phyloP scores from a whole-genome alignment of 2,888 invertebrate genomes.

The Cosmopolites sordidus region DNA sequence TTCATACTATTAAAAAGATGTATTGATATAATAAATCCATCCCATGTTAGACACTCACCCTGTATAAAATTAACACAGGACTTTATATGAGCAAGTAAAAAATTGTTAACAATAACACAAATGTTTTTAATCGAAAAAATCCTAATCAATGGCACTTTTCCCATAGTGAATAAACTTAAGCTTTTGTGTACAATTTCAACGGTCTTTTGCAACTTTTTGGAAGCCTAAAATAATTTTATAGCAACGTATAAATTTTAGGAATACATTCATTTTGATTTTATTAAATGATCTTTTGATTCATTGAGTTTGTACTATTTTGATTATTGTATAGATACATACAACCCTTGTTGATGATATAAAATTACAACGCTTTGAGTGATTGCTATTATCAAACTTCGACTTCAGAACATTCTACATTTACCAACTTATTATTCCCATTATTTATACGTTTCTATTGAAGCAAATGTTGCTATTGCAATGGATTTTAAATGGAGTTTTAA shows the following conservation, averaged over 20 bases:
- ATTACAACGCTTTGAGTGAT: too few relatives aligned
- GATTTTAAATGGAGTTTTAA: background rate
- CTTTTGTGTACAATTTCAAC: background rate
- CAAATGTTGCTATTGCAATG: too few relatives aligned
- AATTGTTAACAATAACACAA: constrained; percentile 2
- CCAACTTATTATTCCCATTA: background rate
- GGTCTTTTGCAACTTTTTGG: background rate
- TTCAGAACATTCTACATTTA: background rate
- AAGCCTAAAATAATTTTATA: background rate
- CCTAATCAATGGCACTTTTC: background rate
- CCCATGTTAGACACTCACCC: too few relatives aligned
- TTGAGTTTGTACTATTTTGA: background rate
- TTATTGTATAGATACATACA: background rate
- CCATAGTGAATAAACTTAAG: background rate
- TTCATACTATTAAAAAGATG: too few relatives aligned
- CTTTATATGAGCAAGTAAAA: constrained; percentile 16
- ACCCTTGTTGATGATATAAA: too few relatives aligned
- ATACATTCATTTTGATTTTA: background rate
- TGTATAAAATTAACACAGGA: constrained; percentile 10
- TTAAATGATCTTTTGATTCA: background rate
- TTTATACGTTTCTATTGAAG: background rate
- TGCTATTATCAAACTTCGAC: too few relatives aligned
- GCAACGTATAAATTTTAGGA: background rate
- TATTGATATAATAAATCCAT: too few relatives aligned
- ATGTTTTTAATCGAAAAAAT: background rate